Percentiles rank a stretch among this genome's conserved stretches.
phyloP scores from a whole-genome alignment of 2,113 vertebrate genomes.

The Psettodes erumei region DNA sequence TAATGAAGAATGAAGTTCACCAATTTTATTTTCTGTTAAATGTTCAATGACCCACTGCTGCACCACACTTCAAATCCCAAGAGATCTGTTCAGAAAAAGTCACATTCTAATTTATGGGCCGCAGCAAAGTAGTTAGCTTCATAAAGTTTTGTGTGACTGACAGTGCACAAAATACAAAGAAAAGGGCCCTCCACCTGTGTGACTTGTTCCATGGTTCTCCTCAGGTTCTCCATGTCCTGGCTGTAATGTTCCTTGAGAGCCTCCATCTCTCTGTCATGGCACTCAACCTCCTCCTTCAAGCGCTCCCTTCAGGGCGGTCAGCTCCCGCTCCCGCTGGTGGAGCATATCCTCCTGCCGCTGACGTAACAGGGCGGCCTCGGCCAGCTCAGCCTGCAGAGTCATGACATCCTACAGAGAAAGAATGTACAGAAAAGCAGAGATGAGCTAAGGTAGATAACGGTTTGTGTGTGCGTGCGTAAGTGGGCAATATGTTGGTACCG shows the following conservation, averaged over 20 bases:
- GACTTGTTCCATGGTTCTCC: constrained; percentile 87
- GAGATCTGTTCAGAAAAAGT: neutral
- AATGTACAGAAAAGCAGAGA: neutral
- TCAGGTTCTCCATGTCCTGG: constrained; percentile 86
- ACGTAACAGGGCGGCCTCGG: constrained; percentile 80
- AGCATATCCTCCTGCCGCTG: constrained; percentile 88
- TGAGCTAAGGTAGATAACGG: neutral
- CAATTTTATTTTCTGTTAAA: neutral
- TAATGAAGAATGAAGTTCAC: neutral
- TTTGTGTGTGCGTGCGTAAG: neutral
- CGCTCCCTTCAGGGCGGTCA: constrained; percentile 85
- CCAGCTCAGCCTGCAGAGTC: constrained; percentile 86
- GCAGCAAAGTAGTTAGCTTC: neutral
- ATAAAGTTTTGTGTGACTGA: neutral
- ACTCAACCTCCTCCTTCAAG: constrained; percentile 86
- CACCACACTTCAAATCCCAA: neutral
- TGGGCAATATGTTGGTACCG: constrained; percentile 48
- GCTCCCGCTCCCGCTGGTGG: constrained; percentile 82
- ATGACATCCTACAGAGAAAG: constrained; percentile 83
- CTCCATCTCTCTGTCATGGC: constrained; percentile 84
- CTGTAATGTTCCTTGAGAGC: constrained; percentile 88
- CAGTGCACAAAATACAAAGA: neutral
- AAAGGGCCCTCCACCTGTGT: constrained; percentile 82
- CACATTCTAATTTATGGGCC: neutral
- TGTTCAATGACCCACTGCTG: neutral